Base-by-base conservation (phyloP, 2,113 vertebrate genomes). In the Perca fluviatilis region DNA sequence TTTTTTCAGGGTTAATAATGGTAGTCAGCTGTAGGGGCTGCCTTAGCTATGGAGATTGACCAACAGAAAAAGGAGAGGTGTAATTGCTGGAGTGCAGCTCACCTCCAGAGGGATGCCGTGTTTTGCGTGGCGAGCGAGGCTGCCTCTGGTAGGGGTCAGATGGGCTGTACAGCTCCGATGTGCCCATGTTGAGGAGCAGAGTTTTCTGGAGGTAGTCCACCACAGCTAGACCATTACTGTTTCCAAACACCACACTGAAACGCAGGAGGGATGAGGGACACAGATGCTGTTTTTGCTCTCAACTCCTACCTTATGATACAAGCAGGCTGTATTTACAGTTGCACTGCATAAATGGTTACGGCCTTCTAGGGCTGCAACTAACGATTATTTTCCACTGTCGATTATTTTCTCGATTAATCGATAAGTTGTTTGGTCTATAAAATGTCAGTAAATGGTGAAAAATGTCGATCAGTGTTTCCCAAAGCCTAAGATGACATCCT, bases 201-300 rank as follows among this genome's bases (percentile, higher is more conserved):
- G 97, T 95, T 91, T 99, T 99, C 96, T 99, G 98, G 76, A 99
- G 94, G 93, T 98, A 99, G 95, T 99, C 98, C 79, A 99, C 97
- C 92, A 99, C 96, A 1, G 97, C 98, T 84, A 99, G 96, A 67
- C 98, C 98, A 25, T 96, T 97, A 75, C 96, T 97, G 90, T 99
- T 99, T 70, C 98, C 98, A 92, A 99, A 98, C 94, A 97, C 98
- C 92, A 99, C 98, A 81, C 98, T 99, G 88, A 74, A 84, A 68
- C 30, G 83, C 21, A 82, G 46, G 11, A 56, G 25, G 65, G 66
- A 51, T 21, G 21, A 71, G 19, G 27, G 40, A 21, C 47, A 21
- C 49, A 70, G 66, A 67, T 9, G 54, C 33, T 40, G 23, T 77
- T 73, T 40, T 19, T 27, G 40, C 5, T 15, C 51, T 18, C 19